Evolutionary conservation across 2,888 invertebrate genomes (phyloP).

Genomic region (Parnassius glacialis): DNA sequence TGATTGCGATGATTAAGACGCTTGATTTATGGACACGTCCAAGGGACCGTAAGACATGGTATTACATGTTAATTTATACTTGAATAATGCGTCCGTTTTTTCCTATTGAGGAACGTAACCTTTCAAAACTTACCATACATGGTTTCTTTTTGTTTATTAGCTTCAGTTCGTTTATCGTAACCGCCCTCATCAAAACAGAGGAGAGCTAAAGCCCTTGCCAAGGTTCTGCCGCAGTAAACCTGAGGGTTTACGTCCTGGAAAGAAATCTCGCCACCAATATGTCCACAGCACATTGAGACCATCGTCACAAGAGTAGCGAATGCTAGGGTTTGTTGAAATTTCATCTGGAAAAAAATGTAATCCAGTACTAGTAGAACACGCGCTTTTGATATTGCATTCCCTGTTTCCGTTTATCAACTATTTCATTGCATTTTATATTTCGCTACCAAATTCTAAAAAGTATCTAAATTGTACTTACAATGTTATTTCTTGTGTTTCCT

Average conservation of each 20-base stretch:
- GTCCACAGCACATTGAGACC: constrained; percentile 39
- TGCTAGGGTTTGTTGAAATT: constrained; percentile 29
- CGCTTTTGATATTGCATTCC: no score
- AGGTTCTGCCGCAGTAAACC: constrained; percentile 52
- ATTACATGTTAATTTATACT: no score
- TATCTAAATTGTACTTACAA: constrained; percentile 23
- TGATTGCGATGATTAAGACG: no score
- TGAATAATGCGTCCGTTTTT: no score
- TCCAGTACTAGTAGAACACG: no score
- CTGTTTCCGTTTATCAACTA: no score
- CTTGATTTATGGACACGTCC: no score
- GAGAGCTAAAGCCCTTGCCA: constrained; percentile 48
- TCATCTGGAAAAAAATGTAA: constrained; percentile 43
- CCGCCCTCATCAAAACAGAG: constrained; percentile 43
- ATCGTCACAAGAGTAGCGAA: constrained; percentile 35
- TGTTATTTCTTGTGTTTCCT: constrained; percentile 29
- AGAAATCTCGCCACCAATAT: constrained; percentile 39
- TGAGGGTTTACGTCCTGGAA: constrained; percentile 42
- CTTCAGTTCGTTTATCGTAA: constrained; percentile 44
- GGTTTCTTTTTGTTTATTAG: constrained; percentile 30
- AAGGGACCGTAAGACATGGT: no score
- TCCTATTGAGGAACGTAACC: background rate
- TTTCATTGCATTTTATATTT: no score
- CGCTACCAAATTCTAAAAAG: no score
- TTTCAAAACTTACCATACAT: constrained; percentile 45